These are phyloP conservation scores for Eumerus sabulonum DNA, from an alignment of 2,888 invertebrate genomes.

Conservation along the genomic window DNA sequence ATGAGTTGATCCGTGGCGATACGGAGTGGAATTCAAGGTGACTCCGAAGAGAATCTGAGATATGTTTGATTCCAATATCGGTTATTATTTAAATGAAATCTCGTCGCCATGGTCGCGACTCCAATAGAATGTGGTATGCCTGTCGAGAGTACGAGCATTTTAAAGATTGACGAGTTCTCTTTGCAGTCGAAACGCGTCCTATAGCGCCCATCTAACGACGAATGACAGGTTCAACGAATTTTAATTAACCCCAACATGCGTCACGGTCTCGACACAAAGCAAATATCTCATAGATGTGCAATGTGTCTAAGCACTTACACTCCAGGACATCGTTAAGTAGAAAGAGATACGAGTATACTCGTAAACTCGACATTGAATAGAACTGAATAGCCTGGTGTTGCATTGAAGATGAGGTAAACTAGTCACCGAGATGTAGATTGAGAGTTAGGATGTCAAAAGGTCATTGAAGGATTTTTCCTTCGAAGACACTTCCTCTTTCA, in stretches of 20 bases:
- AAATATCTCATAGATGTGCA: slow-evolving; percentile 11
- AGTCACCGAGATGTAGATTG: not conserved
- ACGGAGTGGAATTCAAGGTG: not conserved
- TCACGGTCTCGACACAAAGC: slow-evolving; percentile 23
- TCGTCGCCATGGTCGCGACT: too few species aligned
- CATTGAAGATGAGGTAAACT: not conserved
- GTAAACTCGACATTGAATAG: not conserved
- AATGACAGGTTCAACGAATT: slow-evolving; percentile 58
- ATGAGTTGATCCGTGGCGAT: not conserved
- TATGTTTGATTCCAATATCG: slow-evolving; percentile 11
- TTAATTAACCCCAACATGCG: slow-evolving; percentile 58
- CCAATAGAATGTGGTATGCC: too few species aligned
- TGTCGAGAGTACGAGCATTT: not conserved
- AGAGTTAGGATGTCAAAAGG: slow-evolving; percentile 49
- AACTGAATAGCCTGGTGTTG: slow-evolving; percentile 25
- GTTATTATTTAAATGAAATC: slow-evolving; percentile 49
- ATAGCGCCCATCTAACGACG: slow-evolving; percentile 9
- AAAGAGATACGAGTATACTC: slow-evolving; percentile 20
- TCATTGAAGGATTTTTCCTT: slow-evolving; percentile 36
- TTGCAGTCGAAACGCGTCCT: slow-evolving; percentile 1
- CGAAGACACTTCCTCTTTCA: not conserved
- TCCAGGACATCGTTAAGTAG: slow-evolving; percentile 33
- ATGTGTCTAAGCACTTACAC: slow-evolving; percentile 8
- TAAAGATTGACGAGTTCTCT: not conserved
- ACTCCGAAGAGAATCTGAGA: too few species aligned